Evolutionary conservation across 1,140 invertebrate genomes (phyloP).

Genomic region (Drosophila parabipectinata): DNA sequence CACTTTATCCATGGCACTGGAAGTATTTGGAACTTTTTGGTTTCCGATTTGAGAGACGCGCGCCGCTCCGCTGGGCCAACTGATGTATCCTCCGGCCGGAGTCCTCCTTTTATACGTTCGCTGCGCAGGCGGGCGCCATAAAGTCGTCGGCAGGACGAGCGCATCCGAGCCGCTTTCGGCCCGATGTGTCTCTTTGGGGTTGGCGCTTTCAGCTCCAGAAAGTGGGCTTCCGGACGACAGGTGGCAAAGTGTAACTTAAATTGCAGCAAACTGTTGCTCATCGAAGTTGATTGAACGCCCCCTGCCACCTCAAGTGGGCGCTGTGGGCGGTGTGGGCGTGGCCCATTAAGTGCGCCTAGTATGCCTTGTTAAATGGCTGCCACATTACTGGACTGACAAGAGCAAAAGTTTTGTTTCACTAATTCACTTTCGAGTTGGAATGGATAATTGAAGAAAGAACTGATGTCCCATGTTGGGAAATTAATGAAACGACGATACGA

Average conservation of each 20-base stretch:
- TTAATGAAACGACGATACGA: background rate
- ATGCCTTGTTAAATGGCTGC: constrained; percentile 27
- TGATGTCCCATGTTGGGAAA: background rate
- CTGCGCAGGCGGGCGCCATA: constrained; percentile 32
- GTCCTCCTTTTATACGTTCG: constrained; percentile 65
- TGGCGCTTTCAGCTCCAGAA: background rate
- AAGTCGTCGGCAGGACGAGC: constrained; percentile 32
- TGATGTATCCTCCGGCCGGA: constrained; percentile 46
- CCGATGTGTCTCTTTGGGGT: constrained; percentile 3
- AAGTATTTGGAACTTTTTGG: constrained; percentile 3
- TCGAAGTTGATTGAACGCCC: constrained; percentile 52
- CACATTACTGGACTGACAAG: constrained; percentile 36
- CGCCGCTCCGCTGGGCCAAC: constrained; percentile 69
- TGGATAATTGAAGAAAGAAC: constrained; percentile 13
- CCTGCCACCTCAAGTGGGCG: background rate
- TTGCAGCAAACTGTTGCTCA: constrained; percentile 78
- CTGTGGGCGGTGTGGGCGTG: constrained; percentile 14
- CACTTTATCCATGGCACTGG: constrained; percentile 22
- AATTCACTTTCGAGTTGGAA: constrained; percentile 34
- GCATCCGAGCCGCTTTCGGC: constrained; percentile 13
- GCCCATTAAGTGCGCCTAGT: constrained; percentile 34
- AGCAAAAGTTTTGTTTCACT: constrained; percentile 32
- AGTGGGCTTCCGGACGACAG: constrained; percentile 41
- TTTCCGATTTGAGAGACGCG: constrained; percentile 62
- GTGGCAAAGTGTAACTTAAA: constrained; percentile 75